Evolutionary conservation across 2,888 invertebrate genomes (phyloP).

Genomic region (Phrixothrix hirtus): DNA sequence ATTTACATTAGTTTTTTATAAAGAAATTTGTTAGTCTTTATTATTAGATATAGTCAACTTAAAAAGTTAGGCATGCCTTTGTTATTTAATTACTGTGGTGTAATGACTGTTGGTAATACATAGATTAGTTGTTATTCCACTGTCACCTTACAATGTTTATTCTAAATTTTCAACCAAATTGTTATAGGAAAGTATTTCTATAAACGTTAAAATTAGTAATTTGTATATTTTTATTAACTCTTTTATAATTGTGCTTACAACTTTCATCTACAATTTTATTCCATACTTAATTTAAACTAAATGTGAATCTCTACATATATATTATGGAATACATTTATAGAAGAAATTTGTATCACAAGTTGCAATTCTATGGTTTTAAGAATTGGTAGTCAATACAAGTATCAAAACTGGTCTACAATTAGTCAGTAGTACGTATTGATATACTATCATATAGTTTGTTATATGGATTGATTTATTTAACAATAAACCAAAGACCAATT

Average conservation of each 20-base stretch:
- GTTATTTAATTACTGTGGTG: too few species aligned
- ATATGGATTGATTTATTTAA: conserved; percentile 16
- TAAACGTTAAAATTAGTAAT: too few species aligned
- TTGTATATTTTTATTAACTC: too few species aligned
- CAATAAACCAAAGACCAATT: conserved; percentile 11
- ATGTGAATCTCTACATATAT: background rate
- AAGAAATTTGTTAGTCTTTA: conserved; percentile 5
- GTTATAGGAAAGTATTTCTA: background rate
- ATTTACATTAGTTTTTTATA: conserved; percentile 14
- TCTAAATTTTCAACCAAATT: conserved; percentile 6
- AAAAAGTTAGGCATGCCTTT: background rate
- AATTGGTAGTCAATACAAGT: conserved; percentile 21
- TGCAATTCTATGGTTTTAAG: background rate
- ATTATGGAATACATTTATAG: conserved; percentile 1
- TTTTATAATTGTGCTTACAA: too few species aligned
- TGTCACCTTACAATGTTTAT: conserved; percentile 11
- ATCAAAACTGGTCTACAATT: conserved; percentile 25
- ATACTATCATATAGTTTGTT: conserved; percentile 13
- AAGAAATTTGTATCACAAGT: background rate
- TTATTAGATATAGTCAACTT: conserved; percentile 4
- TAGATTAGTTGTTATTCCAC: conserved; percentile 8
- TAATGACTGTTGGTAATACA: background rate
- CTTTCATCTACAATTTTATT: too few species aligned
- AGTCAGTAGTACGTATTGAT: conserved; percentile 27
- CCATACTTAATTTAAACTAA: too few species aligned